Conservation (phyloP, 2,888 invertebrate species). For the Agrochola macilenta region DNA sequence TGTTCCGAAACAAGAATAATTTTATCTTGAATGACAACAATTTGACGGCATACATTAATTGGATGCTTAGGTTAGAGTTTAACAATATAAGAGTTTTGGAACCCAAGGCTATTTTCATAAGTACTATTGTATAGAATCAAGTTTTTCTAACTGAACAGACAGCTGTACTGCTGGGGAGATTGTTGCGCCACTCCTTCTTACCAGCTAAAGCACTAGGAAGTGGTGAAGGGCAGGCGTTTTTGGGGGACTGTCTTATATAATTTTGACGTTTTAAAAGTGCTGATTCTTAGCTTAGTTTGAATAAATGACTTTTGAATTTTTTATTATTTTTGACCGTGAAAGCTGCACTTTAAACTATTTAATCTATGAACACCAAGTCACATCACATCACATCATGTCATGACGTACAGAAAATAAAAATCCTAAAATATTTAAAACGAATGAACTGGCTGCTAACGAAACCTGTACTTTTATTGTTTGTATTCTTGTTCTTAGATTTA, state of each 20-base stretch:
- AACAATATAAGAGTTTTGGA: background rate
- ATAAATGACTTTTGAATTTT: too few relatives aligned
- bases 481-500: background rate
- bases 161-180: too few relatives aligned
- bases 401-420: background rate
- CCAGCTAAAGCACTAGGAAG: too few relatives aligned
- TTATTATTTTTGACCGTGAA: too few relatives aligned
- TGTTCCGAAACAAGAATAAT: constrained; percentile 64
- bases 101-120: too few relatives aligned
- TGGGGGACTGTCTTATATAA: too few relatives aligned
- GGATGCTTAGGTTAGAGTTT: background rate
- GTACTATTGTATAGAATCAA: too few relatives aligned
- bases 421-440: background rate
- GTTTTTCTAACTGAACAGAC: too few relatives aligned
- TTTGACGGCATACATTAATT: background rate
- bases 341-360: background rate
- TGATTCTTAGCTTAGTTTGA: too few relatives aligned
- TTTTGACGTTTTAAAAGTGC: too few relatives aligned
- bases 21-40: constrained; percentile 20
- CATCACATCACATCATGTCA: background rate
- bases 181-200: too few relatives aligned
- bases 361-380: background rate
- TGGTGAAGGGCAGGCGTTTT: too few relatives aligned
- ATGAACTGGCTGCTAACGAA: background rate
- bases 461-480: background rate